Evolutionary conservation across 2,797 vertebrate genomes (phyloP), one percentile per base, ranked within the genome.

Genomic region (Melanotaenia trifasciata): DNA sequence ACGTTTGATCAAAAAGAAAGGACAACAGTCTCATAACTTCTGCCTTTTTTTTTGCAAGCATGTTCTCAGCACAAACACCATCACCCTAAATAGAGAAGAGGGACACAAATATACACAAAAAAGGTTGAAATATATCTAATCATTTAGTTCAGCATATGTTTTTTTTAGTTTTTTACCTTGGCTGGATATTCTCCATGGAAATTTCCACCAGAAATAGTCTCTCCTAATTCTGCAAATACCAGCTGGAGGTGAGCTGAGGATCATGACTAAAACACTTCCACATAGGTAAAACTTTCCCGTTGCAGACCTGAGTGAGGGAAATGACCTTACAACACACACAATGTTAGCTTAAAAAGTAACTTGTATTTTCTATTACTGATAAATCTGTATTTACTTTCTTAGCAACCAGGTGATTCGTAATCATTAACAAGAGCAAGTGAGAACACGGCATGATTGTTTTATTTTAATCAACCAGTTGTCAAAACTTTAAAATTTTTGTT

Each of bases 151-250:
- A 13, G 20, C 12, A 22, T 24, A 45, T 18, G 50, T 28, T 28
- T 28, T 11, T 26, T 28, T 28, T 28, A n/a, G 3, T 28, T 28
- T 28, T 14, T 56, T 38, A 60, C 58, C n/a, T 38, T 60, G 22
- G 58, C 58, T 26, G 58, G 58, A 61, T 61, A 61, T 2, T 61
- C 58, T 61, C 58, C 58, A 4, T 61, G 58, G 36, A 61, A 40
- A 18, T 61, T 40, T 18, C 58, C 58, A 7, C 58, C 58, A 26
- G 58, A 61, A 26, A 61, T 26, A 0, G 58, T 61, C 16, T 28
- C 24, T 28, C 61, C 43, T 3, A 6, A n/a, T 64, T 64, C 28
- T 32, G 28, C 35, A 60, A 60, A 36, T 28, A 58, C 32, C 57
- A 58, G 32, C 57, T 58, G 13, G 18, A 35, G 28, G 20, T 10